Conservation (phyloP, 2,113 vertebrate genomes). For the Campylomormyrus numenius region DNA sequence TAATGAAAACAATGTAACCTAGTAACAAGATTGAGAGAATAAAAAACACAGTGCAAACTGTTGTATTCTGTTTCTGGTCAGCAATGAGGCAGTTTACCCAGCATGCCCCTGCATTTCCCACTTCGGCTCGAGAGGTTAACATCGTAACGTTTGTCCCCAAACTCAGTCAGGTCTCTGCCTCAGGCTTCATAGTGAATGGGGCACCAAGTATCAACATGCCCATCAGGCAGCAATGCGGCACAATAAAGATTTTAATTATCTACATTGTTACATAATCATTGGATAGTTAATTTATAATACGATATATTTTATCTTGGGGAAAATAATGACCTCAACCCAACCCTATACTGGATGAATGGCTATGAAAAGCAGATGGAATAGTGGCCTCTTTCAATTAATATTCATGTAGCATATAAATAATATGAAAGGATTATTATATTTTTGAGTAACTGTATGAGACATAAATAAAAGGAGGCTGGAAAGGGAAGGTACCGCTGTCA, state of each 20-base stretch:
- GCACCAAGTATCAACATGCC: neutral
- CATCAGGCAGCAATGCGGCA: neutral
- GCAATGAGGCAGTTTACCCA: neutral
- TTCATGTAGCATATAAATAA: neutral
- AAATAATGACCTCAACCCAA: neutral
- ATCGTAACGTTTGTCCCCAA: neutral
- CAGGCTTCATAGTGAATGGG: neutral
- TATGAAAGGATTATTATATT: neutral
- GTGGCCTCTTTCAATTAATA: neutral
- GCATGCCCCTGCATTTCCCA: neutral
- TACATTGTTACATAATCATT: neutral
- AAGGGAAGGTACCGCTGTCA: neutral
- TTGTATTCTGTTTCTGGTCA: neutral
- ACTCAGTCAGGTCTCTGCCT: neutral
- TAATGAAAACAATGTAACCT: neutral
- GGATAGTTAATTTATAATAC: neutral
- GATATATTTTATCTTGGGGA: neutral
- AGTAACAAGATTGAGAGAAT: neutral
- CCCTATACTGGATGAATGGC: neutral
- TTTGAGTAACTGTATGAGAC: neutral
- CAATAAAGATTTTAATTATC: neutral
- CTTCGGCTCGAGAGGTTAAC: neutral
- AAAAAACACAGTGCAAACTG: neutral
- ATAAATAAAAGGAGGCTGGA: neutral
- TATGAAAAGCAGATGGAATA: neutral